These are phyloP conservation scores for Rhinella marina DNA, from an alignment of 2,797 vertebrate species.

Conservation along the genomic window DNA sequence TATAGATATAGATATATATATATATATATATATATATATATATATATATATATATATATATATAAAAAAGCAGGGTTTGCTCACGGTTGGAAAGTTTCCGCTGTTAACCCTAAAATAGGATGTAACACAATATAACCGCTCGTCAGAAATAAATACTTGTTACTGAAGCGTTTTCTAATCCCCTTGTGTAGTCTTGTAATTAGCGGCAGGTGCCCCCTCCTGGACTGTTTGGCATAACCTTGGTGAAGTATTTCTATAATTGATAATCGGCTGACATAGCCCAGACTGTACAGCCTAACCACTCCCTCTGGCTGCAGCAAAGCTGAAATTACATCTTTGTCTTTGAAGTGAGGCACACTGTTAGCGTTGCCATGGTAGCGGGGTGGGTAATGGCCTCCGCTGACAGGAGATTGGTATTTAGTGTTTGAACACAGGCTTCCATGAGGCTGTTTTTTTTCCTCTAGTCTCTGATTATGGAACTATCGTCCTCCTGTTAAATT, in stretches of 20 bases:
- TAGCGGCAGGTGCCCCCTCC: constrained; percentile 48
- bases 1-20: too few species aligned
- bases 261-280: constrained; percentile 78
- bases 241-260: constrained; percentile 84
- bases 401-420: constrained; percentile 76
- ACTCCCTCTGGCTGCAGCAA: constrained; percentile 95
- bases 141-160: background rate
- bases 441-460: constrained; percentile 72
- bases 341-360: constrained; percentile 89
- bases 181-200: background rate
- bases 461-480: constrained; percentile 69
- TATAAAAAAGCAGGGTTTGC: background rate
- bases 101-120: background rate
- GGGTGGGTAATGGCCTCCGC: constrained; percentile 79
- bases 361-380: constrained; percentile 89
- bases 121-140: background rate
- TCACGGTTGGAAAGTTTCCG: background rate
- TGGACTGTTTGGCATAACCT: constrained; percentile 71
- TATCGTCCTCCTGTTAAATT: constrained; percentile 62
- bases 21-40: too few species aligned
- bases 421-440: constrained; percentile 70
- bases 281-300: constrained; percentile 77
- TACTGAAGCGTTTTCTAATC: background rate
- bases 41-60: background rate
- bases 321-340: constrained; percentile 96